These are phyloP conservation scores for Tetraneura akinire DNA, from an alignment of 1,140 invertebrate genomes.

Conservation along the genomic window DNA sequence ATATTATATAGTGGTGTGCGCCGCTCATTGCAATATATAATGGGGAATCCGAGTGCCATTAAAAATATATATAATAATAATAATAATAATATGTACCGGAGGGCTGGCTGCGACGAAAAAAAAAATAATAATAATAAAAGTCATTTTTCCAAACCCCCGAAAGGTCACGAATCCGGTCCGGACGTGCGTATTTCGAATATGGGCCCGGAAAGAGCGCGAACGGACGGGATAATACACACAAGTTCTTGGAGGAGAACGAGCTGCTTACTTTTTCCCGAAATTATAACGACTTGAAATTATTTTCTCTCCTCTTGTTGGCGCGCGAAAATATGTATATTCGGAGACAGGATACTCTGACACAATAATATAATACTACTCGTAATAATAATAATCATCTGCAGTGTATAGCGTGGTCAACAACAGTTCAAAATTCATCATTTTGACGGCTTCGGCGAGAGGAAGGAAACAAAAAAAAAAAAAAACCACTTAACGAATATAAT, in stretches of 20 bases:
- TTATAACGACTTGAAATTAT: slow-evolving; percentile 37
- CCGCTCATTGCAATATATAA: too few species aligned
- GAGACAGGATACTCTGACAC: not conserved
- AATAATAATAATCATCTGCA: slow-evolving; percentile 16
- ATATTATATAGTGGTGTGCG: too few species aligned
- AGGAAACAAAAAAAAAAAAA: too few species aligned
- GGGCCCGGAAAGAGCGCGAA: not conserved
- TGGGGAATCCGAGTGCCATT: slow-evolving; percentile 34
- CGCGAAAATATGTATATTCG: not conserved
- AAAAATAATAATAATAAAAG: not conserved
- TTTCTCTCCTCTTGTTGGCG: not conserved
- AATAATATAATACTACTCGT: too few species aligned
- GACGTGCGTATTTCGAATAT: slow-evolving; percentile 31
- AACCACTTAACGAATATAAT: too few species aligned
- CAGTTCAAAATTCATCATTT: slow-evolving; percentile 6
- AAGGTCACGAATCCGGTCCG: slow-evolving; percentile 44
- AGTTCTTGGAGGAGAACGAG: slow-evolving; percentile 28
- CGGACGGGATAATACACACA: not conserved
- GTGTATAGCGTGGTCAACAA: slow-evolving; percentile 40
- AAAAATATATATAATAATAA: too few species aligned
- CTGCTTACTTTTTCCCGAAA: slow-evolving; percentile 10
- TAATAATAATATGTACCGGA: too few species aligned
- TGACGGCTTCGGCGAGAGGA: not conserved
- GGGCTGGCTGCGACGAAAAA: slow-evolving; percentile 2
- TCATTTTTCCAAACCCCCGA: slow-evolving; percentile 28